These are phyloP conservation scores for Drosophila micromelanica DNA, from an alignment of 1,140 invertebrate genomes.

Conservation along the genomic window DNA sequence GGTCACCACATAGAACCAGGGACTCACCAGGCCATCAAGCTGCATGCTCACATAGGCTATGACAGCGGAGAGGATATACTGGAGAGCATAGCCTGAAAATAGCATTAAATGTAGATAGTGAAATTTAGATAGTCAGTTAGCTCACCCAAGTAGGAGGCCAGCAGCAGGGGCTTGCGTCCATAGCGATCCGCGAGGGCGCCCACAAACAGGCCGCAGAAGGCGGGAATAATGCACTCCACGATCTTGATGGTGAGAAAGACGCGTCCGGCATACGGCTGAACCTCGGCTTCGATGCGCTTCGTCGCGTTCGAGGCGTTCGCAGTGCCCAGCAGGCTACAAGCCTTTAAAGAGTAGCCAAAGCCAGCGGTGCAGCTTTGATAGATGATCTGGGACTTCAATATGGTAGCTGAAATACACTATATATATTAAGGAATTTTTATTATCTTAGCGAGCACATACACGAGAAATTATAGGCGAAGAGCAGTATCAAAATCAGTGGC, in stretches of 20 bases:
- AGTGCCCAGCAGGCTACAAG: conserved; percentile 85
- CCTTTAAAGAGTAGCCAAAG: conserved; percentile 83
- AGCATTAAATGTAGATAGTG: not conserved
- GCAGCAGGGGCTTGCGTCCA: conserved; percentile 88
- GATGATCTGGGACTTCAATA: conserved; percentile 86
- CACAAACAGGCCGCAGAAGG: conserved; percentile 87
- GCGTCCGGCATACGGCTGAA: conserved; percentile 87
- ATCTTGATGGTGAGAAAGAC: conserved; percentile 86
- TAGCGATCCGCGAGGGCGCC: conserved; percentile 90
- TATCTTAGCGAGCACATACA: conserved; percentile 43
- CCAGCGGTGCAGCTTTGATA: conserved; percentile 85
- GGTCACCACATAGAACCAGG: conserved; percentile 87
- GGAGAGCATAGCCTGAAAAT: conserved; percentile 61
- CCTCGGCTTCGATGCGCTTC: conserved; percentile 85
- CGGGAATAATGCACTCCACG: conserved; percentile 86
- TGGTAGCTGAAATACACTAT: conserved; percentile 83
- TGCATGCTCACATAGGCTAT: conserved; percentile 75
- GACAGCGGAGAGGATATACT: conserved; percentile 68
- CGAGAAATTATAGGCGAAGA: conserved; percentile 81
- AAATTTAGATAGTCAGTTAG: not conserved
- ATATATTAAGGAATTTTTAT: not conserved
- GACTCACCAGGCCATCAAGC: conserved; percentile 78
- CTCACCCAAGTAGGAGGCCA: conserved; percentile 84
- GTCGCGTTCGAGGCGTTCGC: conserved; percentile 85
- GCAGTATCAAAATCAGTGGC: conserved; percentile 67